Conservation (phyloP, 2,113 vertebrate species). For the Columbina picui region DNA sequence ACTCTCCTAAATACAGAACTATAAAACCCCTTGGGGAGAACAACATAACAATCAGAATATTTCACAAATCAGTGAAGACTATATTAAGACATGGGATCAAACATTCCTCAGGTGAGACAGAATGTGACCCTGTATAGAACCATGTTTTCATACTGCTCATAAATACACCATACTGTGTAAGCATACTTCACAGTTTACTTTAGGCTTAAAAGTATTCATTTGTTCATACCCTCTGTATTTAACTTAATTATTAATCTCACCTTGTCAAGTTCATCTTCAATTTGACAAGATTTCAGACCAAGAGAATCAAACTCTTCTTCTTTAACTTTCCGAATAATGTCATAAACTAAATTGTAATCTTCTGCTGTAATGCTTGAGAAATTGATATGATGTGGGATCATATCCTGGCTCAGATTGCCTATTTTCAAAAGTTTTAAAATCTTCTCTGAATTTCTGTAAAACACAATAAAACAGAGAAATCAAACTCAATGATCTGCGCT, state of each 20-base stretch:
- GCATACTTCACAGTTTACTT: not conserved
- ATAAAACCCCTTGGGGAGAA: not conserved
- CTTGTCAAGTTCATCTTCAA: constrained; percentile 93
- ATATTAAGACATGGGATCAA: not conserved
- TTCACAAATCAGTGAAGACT: not conserved
- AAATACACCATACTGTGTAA: not conserved
- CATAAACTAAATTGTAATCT: constrained; percentile 88
- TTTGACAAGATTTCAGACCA: constrained; percentile 85
- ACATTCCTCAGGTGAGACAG: not conserved
- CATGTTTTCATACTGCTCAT: not conserved
- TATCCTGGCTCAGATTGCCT: constrained; percentile 79
- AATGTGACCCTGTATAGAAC: not conserved
- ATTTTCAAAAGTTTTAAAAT: constrained; percentile 83
- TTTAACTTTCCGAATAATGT: constrained; percentile 81
- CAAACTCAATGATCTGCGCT: not conserved
- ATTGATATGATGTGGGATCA: constrained; percentile 91
- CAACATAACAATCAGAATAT: not conserved
- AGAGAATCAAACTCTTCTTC: constrained; percentile 83
- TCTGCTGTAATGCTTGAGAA: constrained; percentile 83
- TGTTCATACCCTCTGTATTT: not conserved
- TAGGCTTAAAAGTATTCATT: not conserved
- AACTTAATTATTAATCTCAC: constrained; percentile 64
- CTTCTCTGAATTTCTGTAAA: constrained; percentile 87
- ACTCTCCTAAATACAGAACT: not conserved
- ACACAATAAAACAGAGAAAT: constrained; percentile 39